Evolutionary conservation across 2,113 vertebrate species (phyloP).

Genomic region (Ovis canadensis): DNA sequence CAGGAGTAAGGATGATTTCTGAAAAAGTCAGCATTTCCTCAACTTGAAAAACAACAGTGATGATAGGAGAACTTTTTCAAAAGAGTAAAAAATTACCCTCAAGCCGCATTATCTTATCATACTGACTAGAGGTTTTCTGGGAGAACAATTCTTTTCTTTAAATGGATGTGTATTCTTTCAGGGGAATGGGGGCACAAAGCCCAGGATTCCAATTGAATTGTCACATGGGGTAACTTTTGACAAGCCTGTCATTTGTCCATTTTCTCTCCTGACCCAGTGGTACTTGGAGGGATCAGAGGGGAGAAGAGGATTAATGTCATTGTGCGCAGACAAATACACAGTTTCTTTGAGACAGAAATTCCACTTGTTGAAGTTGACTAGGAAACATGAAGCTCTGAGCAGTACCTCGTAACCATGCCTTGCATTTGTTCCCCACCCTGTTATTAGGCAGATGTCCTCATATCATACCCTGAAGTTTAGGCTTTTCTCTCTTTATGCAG

Average conservation of each 20-base stretch:
- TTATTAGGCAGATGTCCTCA: neutral
- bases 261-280: conserved; percentile 59
- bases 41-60: neutral
- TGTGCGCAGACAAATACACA: conserved; percentile 46
- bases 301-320: conserved; percentile 52
- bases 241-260: conserved; percentile 60
- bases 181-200: conserved; percentile 41
- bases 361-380: conserved; percentile 49
- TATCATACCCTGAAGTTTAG: neutral
- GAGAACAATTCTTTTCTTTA: conserved; percentile 36
- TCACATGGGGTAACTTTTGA: conserved; percentile 65
- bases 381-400: conserved; percentile 28
- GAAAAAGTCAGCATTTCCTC: neutral
- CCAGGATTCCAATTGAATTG: conserved; percentile 45
- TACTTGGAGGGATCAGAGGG: conserved; percentile 36
- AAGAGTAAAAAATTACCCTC: neutral
- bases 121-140: neutral
- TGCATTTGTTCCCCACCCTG: neutral
- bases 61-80: neutral
- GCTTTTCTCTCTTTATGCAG: neutral
- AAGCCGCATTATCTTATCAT: neutral
- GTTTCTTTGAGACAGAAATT: conserved; percentile 55
- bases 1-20: neutral
- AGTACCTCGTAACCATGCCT: neutral
- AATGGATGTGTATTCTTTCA: conserved; percentile 41